Evolutionary conservation across 2,888 invertebrate species (phyloP).

Genomic region (Rhorus exstirpatorius): DNA sequence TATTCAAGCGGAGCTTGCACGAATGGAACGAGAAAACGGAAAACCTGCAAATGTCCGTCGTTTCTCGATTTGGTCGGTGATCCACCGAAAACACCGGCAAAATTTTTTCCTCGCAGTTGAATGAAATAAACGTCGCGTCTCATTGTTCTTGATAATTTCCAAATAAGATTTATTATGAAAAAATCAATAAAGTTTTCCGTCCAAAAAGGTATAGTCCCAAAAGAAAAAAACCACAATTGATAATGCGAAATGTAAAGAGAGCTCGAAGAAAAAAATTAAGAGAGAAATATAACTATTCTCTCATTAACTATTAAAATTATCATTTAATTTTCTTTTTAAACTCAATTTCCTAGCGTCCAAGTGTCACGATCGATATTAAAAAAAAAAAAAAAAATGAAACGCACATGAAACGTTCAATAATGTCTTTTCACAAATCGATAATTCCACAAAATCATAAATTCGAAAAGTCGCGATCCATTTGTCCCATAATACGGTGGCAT

Average conservation of each 20-base stretch:
- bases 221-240: too few species aligned
- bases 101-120: constrained; percentile 41
- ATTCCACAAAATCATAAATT: constrained; percentile 15
- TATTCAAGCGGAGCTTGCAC: neutral
- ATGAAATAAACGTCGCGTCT: neutral
- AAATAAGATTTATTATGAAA: neutral
- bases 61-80: constrained; percentile 56
- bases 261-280: too few species aligned
- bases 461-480: constrained; percentile 33
- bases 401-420: neutral
- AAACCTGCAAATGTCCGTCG: constrained; percentile 57
- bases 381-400: neutral
- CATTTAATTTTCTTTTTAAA: too few species aligned
- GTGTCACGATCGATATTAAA: neutral
- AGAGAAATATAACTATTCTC: too few species aligned
- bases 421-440: neutral
- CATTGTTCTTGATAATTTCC: constrained; percentile 4
- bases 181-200: neutral
- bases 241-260: too few species aligned
- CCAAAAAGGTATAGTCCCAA: too few species aligned
- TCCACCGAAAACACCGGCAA: neutral
- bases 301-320: too few species aligned
- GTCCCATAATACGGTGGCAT: constrained; percentile 17
- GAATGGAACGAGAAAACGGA: neutral
- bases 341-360: too few species aligned